Evolutionary conservation across 2,888 invertebrate species (phyloP), one percentile per base, ranked within the genome.

Genomic region (Mesorhabditis belari): DNA sequence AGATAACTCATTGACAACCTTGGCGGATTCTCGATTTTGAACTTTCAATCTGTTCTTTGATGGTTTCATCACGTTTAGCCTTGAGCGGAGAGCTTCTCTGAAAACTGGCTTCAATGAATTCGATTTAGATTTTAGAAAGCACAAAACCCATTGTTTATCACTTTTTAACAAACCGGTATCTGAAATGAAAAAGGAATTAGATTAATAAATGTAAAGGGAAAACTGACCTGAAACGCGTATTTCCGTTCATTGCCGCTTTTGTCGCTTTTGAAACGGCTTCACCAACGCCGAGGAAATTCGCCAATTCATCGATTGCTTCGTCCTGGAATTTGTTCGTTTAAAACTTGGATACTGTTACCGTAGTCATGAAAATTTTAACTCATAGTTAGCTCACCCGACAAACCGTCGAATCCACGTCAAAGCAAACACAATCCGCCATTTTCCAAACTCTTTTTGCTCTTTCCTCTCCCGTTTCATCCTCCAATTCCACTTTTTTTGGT

Each of bases 321-420:
- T 95, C 94, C 79, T 77, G 58, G 19, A 72, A 59, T 67, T 62
- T 57, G 66, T 66, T 12, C 59, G 63, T 23, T 58, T 66, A 28
- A 53, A 27, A 23, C n/a, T 17, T 24, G 35, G n/a, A 23, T 24
- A 19, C 23, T 5, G 24, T 54, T 17, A n/a, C 57, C 12, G 26
- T n/a, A 6, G 51, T 9, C 3, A 9, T 55, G 26, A 17, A n/a
- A n/a, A 27, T 3, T n/a, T 19, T 23, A 55, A 25, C 12, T 19
- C 9, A n/a, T 12, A 55, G n/a, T 51, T 59, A 49, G 17, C 57
- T 53, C 21, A 76, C 75, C 64, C 86, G 86, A 69, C 93, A 91
- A 27, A 98, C 92, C 0, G 96, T 98, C 4, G 96, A 96, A 84
- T 98, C 96, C 0, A 98, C 94, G 82, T 98, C 96, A 82, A 98